Conservation (phyloP, 1,140 invertebrate genomes). For the Panulirus ornatus region DNA sequence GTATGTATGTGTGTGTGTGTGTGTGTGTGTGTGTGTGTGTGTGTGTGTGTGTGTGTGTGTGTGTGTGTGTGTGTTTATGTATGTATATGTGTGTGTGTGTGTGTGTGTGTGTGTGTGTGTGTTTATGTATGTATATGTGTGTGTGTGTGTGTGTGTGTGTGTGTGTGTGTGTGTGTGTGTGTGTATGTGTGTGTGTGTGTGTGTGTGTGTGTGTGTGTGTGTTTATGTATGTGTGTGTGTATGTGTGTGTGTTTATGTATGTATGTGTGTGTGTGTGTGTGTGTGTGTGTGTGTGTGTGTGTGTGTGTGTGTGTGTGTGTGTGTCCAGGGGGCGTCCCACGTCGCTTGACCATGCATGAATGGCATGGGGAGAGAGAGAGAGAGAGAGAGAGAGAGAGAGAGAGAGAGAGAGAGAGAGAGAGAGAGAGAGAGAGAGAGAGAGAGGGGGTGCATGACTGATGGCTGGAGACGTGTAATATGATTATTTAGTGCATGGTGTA, state of each 20-base stretch:
- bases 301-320: conserved; percentile 1
- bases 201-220: no score
- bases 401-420: conserved; percentile 5
- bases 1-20: no score
- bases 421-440: no score
- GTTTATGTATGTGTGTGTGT: no score
- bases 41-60: no score
- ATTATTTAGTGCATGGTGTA: no score
- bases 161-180: neutral
- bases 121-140: neutral
- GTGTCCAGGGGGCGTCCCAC: neutral
- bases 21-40: neutral
- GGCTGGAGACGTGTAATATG: no score
- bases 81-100: neutral
- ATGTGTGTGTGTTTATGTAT: no score
- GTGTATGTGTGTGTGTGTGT: neutral
- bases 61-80: no score
- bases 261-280: no score
- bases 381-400: conserved; percentile 17
- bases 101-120: neutral
- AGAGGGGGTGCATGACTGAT: no score
- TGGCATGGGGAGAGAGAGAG: neutral
- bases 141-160: neutral
- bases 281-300: conserved; percentile 25
- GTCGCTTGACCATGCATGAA: no score